Percentiles rank a stretch among this genome's conserved stretches.
Conservation (phyloP, 53 echinoderm and acorn worm genomes). For the Glandiceps talaboti region DNA sequence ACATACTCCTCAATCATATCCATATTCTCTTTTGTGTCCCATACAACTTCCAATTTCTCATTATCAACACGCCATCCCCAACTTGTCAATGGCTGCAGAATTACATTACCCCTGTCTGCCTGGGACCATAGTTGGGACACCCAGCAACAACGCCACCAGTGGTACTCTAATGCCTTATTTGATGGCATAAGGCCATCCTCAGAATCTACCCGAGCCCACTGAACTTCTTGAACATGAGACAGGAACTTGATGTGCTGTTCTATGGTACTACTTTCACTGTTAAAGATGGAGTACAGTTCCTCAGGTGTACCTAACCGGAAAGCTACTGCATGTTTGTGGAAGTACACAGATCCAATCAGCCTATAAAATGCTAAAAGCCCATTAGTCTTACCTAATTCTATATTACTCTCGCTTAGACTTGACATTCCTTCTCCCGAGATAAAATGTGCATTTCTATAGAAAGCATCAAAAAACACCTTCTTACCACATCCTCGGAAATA, state of each 20-base stretch:
- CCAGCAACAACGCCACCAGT: constrained; percentile 5
- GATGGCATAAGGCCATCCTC: constrained; percentile 2
- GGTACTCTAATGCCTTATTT: constrained; percentile 2
- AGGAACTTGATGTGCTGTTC: constrained; percentile 1
- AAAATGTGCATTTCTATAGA: neutral
- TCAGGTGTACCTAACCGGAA: constrained; percentile 9
- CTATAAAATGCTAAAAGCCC: constrained; percentile 29
- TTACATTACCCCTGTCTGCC: neutral
- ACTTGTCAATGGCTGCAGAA: neutral
- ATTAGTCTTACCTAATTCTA: neutral
- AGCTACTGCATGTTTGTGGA: constrained; percentile 13
- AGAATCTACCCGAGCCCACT: neutral
- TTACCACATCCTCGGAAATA: neutral
- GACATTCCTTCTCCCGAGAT: neutral
- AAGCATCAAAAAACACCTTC: neutral
- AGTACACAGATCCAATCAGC: constrained; percentile 27
- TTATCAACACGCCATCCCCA: constrained; percentile 2
- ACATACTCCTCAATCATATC: neutral
- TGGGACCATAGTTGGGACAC: constrained; percentile 1
- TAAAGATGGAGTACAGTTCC: constrained; percentile 2
- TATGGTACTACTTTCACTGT: neutral
- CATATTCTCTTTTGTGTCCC: constrained; percentile 4
- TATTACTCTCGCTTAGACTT: neutral
- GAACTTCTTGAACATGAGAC: neutral
- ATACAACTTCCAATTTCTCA: neutral